These are phyloP conservation scores for Platyrinchus mystaceus DNA, from an alignment of 2,797 vertebrate genomes.

Conservation along the genomic window DNA sequence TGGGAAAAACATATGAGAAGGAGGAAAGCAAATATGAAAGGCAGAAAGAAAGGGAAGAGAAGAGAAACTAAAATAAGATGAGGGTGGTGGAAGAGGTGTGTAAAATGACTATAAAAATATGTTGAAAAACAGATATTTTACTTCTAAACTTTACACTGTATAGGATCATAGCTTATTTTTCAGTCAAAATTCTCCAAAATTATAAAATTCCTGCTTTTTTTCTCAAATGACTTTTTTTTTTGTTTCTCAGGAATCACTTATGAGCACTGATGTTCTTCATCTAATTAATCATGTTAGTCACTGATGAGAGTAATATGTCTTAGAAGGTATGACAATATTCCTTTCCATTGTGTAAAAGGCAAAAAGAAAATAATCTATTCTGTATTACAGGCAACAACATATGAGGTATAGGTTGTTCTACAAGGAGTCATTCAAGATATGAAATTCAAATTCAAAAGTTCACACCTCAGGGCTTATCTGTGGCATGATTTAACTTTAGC, in stretches of 20 bases:
- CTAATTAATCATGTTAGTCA: neutral
- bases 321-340: neutral
- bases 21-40: neutral
- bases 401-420: neutral
- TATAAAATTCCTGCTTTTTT: neutral
- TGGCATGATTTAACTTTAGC: neutral
- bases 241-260: neutral
- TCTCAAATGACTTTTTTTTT: neutral
- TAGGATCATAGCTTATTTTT: neutral
- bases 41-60: neutral
- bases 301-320: neutral
- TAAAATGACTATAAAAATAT: neutral
- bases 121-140: neutral
- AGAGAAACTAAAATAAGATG: neutral
- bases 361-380: neutral
- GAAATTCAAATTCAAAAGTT: neutral
- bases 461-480: neutral
- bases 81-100: neutral
- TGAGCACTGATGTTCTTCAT: neutral
- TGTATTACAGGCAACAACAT: neutral
- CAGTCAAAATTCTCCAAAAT: neutral
- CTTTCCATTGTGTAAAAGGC: neutral
- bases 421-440: neutral
- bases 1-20: neutral
- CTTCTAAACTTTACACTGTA: neutral